These are phyloP conservation scores for Mus minutoides DNA, from an alignment of 2,797 vertebrate species.

Conservation along the genomic window DNA sequence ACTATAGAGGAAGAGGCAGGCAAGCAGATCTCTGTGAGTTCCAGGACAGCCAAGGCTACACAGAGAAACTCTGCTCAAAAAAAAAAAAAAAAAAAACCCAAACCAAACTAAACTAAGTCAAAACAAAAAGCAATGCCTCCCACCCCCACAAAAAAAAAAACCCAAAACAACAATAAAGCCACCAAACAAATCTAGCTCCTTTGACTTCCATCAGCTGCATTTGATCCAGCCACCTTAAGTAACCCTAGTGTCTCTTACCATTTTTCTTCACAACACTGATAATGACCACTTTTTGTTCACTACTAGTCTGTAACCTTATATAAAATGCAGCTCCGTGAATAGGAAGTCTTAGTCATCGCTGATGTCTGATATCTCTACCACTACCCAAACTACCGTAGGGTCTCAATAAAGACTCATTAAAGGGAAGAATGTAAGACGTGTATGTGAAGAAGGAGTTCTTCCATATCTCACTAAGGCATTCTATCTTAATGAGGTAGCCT, in stretches of 20 bases:
- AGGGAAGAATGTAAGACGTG: constrained; percentile 32
- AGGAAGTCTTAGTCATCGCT: not conserved
- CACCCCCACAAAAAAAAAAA: no score
- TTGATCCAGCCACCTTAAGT: not conserved
- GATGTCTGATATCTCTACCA: not conserved
- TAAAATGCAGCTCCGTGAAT: not conserved
- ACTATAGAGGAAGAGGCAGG: not conserved
- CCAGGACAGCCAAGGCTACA: not conserved
- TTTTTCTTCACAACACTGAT: not conserved
- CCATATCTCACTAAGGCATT: not conserved
- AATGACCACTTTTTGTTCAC: not conserved
- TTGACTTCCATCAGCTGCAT: not conserved
- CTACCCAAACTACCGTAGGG: not conserved
- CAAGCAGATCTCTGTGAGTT: not conserved
- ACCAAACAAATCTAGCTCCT: not conserved
- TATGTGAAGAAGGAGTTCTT: not conserved
- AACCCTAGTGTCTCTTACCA: not conserved
- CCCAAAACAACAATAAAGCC: not conserved
- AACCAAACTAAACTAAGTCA: not conserved
- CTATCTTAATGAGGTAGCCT: not conserved
- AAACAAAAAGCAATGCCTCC: not conserved
- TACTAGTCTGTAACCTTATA: not conserved
- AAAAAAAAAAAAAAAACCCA: not conserved
- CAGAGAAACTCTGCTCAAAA: not conserved
- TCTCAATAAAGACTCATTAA: not conserved